Base-by-base conservation (phyloP, 2,113 vertebrate genomes). In the Scopus umbretta region DNA sequence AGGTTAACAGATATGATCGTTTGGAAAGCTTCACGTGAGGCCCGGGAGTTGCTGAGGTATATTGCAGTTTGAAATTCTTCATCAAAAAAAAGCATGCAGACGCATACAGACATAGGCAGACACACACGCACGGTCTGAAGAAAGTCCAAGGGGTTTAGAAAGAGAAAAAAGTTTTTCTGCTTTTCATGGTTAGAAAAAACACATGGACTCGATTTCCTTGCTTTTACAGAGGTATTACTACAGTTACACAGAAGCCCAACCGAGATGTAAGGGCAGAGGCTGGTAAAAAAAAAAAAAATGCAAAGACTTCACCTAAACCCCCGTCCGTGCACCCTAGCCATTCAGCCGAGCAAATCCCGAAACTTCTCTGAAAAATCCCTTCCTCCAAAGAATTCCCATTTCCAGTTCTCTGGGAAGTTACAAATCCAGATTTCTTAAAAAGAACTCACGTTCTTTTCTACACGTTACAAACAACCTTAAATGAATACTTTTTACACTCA, bases 71-170 rank as follows among this genome's bases (percentile, higher is more conserved):
- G 2, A 42, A 29, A 18, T 23, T 20, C n/a, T 16, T 38, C 34
- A 22, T 3, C 32, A 19, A 16, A 58, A 16, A 58, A 52, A 71
- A 61, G 47, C 23, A 22, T 2, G 47, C 45, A 62, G 42, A 23
- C 1, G 1, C 29, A 29, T 4, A 36, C 8, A 42, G n/a, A 38
- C 3, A 2, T 9, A 34, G 36, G 26, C 26, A 80, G 21, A 38
- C 25, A 29, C 16, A 20, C 13, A 19, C 1, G 0, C 11, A 3
- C 1, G 0, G 38, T 34, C 59, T 16, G 21, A 34, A 40, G 56
- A 70, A 40, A 40, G 7, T 0, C 29, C 13, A 11, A 20, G 9
- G 8, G 7, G 0, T n/a, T 58, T 3, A 19, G 26, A 40, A 43
- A 32, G 26, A 74, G 62, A 4, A 38, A 68, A 29, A 58, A 16